Base-by-base conservation (phyloP, 64 coral and sea anemone species). In the Stylophora pistillata region DNA sequence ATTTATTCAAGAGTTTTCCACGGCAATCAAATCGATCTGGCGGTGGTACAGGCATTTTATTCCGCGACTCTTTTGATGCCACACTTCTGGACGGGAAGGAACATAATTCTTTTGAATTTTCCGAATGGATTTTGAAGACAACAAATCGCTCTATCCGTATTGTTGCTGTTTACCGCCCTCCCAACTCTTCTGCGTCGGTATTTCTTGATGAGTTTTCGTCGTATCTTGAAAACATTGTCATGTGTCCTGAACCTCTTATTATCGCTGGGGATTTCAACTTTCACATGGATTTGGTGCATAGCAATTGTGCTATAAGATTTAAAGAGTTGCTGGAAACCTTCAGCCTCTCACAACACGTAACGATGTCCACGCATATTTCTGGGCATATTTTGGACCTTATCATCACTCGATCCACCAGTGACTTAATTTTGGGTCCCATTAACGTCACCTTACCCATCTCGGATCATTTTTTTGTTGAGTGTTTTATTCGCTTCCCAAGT, bases 261-360 rank as follows among this genome's bases (percentile, higher is more conserved):
- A 73, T 73, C 2, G 71, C 71, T 31, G 26, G 71, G 26, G 26
- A 75, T 75, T 75, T 75, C 9, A 75, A 75, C 73, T 75, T 75
- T 18, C 73, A 75, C 34, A 75, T 75, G 57, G n/a, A 57, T 79
- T 72, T 72, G 69, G 69, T 72, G 69, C 69, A 72, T 72, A 72
- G 69, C 29, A 72, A 72, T n/a, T 21, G 27, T 72, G 69, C 69
- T 72, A 30, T 72, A 72, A 72, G 23, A 72, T 72, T 72, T n/a
- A 72, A 72, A 21, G 69, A 72, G 69, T 72, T 72, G 69, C 27
- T 72, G 69, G 69, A 72, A 72, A 72, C n/a, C n/a, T n/a, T n/a
- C n/a, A n/a, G n/a, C n/a, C n/a, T n/a, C n/a, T n/a, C n/a, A n/a
- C 69, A 72, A 72, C 69, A 72, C 13, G 69, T 72, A 72, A 47